Evolutionary conservation across 2,888 invertebrate genomes (phyloP), one percentile per base, ranked within the genome.

Genomic region (Chouioia cunea): DNA sequence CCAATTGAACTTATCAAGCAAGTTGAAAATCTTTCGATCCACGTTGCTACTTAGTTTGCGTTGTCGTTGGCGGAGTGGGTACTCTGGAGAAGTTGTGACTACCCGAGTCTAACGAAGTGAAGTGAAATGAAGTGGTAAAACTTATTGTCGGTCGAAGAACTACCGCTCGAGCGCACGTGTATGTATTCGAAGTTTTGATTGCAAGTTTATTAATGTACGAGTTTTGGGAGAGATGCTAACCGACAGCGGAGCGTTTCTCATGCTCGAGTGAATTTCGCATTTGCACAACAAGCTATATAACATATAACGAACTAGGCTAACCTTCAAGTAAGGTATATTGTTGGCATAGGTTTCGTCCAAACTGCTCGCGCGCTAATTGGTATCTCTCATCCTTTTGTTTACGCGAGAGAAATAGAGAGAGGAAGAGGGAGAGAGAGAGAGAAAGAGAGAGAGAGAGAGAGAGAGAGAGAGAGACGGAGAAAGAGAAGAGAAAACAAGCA

Each of bases 171-270:
- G 44, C 20, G 54, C 14, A 43, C 23, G 53, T 18, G 46, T 36
- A 12, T 20, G 62, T n/a, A n/a, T 62, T 66, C 65, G 59, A 73
- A 73, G 73, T 73, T 73, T 71, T 71, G 68, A 71, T 73, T 68
- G 65, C 70, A 73, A 73, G 70, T 73, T 73, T 73, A 73, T 71
- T 73, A 73, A 73, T 73, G 70, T 52, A 65, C 57, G 70, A 73
- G 73, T 73, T 73, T 68, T 73, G 70, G 64, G 47, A 18, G 15
- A 12, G 58, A 23, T 44, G 36, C 20, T 18, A 36, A 18, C 43
- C 59, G 63, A 48, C 59, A 50, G 53, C 16, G 4, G 57, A 27
- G 64, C 65, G 72, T 72, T 72, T 72, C 65, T 52, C 68, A 65
- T 54, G 67, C 64, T 36, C 65, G 59, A 53, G 65, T 59, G 52